These are phyloP conservation scores for Rosalia funebris DNA, from an alignment of 2,888 invertebrate genomes.

Conservation along the genomic window DNA sequence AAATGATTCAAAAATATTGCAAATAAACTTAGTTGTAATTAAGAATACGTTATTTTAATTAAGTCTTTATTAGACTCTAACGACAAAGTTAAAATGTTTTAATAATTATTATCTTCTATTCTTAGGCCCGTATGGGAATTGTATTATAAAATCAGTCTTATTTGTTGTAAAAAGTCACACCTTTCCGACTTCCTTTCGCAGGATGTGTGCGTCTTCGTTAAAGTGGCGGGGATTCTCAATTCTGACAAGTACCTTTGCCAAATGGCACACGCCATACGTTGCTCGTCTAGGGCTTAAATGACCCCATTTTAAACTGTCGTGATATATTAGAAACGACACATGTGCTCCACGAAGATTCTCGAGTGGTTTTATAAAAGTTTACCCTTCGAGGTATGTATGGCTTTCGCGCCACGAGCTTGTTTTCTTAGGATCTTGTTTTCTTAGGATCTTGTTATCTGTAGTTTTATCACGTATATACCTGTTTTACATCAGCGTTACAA, in stretches of 20 bases:
- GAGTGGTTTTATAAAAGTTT: constrained; percentile 8
- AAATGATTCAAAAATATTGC: neutral
- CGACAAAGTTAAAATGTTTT: too few species aligned
- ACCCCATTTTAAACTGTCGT: constrained; percentile 25
- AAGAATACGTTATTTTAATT: neutral
- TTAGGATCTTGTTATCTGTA: neutral
- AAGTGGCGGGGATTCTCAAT: constrained; percentile 6
- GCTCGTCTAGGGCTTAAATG: constrained; percentile 15
- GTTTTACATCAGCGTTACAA: neutral
- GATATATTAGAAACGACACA: constrained; percentile 29
- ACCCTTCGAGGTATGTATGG: constrained; percentile 5
- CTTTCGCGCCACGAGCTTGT: constrained; percentile 9
- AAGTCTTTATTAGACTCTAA: neutral
- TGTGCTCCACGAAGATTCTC: constrained; percentile 12
- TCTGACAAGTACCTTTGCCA: constrained; percentile 22
- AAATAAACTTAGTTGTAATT: neutral
- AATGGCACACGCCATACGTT: constrained; percentile 31
- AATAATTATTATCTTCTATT: too few species aligned
- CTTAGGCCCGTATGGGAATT: too few species aligned
- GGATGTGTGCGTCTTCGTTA: too few species aligned
- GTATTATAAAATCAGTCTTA: too few species aligned
- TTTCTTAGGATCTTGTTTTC: neutral
- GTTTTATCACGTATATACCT: neutral
- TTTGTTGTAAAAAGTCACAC: too few species aligned
- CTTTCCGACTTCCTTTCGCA: too few species aligned